Percentiles rank a stretch among this genome's conserved stretches.
Conservation (phyloP, 1,140 invertebrate genomes). For the Drosophila yakuba region DNA sequence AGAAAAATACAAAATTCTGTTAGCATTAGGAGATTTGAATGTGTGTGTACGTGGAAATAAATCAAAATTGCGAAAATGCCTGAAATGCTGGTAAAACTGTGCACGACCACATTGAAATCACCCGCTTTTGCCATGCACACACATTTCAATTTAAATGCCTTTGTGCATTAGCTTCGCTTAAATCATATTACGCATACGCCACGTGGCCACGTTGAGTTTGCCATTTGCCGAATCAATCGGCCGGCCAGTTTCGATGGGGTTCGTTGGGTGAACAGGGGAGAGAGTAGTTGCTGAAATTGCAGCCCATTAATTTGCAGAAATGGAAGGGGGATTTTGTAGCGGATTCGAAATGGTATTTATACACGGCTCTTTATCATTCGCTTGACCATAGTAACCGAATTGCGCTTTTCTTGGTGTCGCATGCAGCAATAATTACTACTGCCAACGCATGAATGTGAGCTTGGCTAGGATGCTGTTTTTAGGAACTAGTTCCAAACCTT, state of each 20-base stretch:
- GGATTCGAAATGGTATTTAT: conserved; percentile 15
- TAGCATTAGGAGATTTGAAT: conserved; percentile 57
- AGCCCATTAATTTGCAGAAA: conserved; percentile 69
- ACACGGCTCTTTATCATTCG: conserved; percentile 29
- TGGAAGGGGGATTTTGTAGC: neutral
- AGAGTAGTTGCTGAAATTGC: conserved; percentile 58
- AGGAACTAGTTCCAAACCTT: conserved; percentile 10
- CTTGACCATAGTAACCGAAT: conserved; percentile 22
- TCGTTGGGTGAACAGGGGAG: neutral
- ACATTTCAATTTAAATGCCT: conserved; percentile 81
- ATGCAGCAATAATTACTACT: conserved; percentile 16
- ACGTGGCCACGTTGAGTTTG: conserved; percentile 39
- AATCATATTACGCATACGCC: conserved; percentile 79
- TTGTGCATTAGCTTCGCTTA: conserved; percentile 78
- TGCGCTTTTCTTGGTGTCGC: conserved; percentile 14
- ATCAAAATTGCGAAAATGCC: conserved; percentile 77
- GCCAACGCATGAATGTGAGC: neutral
- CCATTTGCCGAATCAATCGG: conserved; percentile 53
- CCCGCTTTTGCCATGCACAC: conserved; percentile 6
- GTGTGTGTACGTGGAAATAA: conserved; percentile 57
- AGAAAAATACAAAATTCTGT: conserved; percentile 65
- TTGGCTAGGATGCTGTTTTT: neutral
- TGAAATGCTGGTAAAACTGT: conserved; percentile 48
- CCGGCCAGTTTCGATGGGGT: neutral
- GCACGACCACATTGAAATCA: conserved; percentile 26